Base-by-base conservation (phyloP, 2,797 vertebrate species). In the Eupleurogrammus muticus region DNA sequence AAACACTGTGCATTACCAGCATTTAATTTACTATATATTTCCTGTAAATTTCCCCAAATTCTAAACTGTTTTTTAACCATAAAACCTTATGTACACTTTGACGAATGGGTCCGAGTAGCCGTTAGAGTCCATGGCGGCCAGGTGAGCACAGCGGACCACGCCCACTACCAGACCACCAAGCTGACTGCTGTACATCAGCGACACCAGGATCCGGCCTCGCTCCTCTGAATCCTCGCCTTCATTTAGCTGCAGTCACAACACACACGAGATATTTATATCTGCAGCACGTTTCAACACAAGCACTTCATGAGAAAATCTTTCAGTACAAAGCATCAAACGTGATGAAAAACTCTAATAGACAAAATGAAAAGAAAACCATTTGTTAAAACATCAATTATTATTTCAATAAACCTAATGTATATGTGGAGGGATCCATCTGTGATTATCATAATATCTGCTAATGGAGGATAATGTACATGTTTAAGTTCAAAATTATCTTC, bases 61-160 rank as follows among this genome's bases (percentile, higher is more conserved):
- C 34, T 1, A 0, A 7, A 32, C 17, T 24, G 2, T 19, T 52
- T 11, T 55, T 66, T 35, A n/a, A 46, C 5, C 24, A 8, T 13
- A 9, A 36, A 34, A 28, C 28, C 28, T 28, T 44, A 44, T 95
- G 57, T 89, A 97, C 97, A 99, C 92, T 88, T 99, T 99, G 56
- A 99, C 96, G 0, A 98, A 99, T 0, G 97, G 97, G 67, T 99
- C 97, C 0, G 97, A 98, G 92, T 97, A 99, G 59, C 97, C 97
- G 0, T 99, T 99, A 82, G 97, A 95, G 0, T 99, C 97, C 97
- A 98, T 99, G 75, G 97, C 95, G 0, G 96, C 97, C 70, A 99
- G 88, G 80, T 99, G 97, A 78, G 97, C 97, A 0, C 97, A 98
- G 77, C 97, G 97, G 17, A 98, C 82, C n/a, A 99, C 94, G 42